Conservation (phyloP, 2,797 vertebrate genomes). For the Pteropus rufus region DNA sequence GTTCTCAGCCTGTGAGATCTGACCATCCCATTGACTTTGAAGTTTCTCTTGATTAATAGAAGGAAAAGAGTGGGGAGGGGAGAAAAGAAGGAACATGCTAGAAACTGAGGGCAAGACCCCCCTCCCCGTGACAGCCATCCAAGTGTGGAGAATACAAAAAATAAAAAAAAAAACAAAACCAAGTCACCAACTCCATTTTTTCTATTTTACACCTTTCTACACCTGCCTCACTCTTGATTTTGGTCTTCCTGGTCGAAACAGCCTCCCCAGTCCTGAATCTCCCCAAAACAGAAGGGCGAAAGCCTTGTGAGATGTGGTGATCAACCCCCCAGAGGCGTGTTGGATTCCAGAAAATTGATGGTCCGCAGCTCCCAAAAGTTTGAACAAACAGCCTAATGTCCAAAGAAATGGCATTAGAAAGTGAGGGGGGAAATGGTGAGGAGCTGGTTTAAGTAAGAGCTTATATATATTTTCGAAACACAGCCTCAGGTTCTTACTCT, state of each 20-base stretch:
- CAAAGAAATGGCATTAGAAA: background rate
- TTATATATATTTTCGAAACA: background rate
- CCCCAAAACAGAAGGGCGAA: background rate
- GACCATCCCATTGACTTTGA: constrained; percentile 73
- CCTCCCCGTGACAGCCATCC: background rate
- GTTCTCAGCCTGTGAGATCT: constrained; percentile 90
- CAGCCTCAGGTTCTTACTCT: background rate
- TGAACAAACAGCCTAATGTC: background rate
- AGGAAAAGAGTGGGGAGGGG: background rate
- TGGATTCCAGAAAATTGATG: background rate
- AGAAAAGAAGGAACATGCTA: constrained; percentile 23
- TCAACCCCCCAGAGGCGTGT: background rate
- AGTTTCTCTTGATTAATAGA: constrained; percentile 60
- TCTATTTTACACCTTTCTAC: background rate
- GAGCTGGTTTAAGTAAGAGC: background rate
- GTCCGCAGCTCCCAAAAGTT: background rate
- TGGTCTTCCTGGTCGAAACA: background rate
- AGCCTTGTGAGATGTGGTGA: background rate
- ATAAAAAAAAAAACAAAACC: background rate
- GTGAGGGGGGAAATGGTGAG: background rate
- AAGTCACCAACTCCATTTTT: background rate
- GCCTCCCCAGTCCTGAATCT: background rate
- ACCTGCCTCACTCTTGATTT: background rate
- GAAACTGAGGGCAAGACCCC: background rate
- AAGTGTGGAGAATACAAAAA: background rate